These are phyloP conservation scores for Dicrostonyx torquatus DNA, from an alignment of 2,797 vertebrate species.

Conservation along the genomic window DNA sequence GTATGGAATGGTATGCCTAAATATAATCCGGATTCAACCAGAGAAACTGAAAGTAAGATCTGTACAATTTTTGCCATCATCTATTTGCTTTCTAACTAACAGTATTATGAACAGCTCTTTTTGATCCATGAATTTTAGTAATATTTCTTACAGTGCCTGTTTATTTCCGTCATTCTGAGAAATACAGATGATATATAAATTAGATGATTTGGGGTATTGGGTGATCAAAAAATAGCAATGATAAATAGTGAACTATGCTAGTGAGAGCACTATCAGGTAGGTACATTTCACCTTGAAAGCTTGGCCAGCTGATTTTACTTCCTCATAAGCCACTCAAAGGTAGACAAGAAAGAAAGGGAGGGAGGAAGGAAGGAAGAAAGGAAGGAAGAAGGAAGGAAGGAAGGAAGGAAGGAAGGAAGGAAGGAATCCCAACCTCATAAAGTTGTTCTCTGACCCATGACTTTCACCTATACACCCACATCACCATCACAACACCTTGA, in stretches of 20 bases:
- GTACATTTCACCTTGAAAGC: not conserved
- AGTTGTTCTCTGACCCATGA: not conserved
- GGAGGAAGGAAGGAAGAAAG: not conserved
- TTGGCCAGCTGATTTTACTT: not conserved
- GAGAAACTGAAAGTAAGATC: conserved; percentile 52
- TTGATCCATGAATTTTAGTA: not conserved
- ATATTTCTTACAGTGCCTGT: not conserved
- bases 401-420: not conserved
- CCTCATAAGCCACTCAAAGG: not conserved
- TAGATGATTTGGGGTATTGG: not conserved
- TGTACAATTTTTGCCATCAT: not conserved
- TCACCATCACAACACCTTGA: too few relatives aligned
- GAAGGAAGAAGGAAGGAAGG: not conserved
- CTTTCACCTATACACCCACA: not conserved
- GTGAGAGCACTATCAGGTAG: not conserved
- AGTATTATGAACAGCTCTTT: not conserved
- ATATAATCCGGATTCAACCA: conserved; percentile 51
- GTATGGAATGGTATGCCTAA: not conserved
- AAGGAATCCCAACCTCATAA: not conserved
- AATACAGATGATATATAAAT: not conserved
- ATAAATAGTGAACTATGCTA: not conserved
- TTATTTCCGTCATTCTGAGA: not conserved
- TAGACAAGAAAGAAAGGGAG: not conserved
- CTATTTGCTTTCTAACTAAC: conserved; percentile 1
- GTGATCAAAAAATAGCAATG: not conserved